Conservation (phyloP, 2,113 vertebrate genomes). For the Psammodynastes pulverulentus region DNA sequence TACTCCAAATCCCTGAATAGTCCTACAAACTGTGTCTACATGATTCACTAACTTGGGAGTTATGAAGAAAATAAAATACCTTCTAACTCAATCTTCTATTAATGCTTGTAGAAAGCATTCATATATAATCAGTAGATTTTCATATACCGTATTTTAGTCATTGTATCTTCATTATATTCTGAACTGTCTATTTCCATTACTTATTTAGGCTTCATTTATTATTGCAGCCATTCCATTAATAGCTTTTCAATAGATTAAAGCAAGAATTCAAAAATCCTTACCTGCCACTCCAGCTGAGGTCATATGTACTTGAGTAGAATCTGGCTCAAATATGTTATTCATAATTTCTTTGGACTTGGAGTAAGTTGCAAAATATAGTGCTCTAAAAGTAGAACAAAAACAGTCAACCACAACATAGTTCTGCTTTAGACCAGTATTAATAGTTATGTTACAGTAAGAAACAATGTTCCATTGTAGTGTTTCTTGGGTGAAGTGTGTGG, state of each 20-base stretch:
- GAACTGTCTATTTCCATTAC: conserved; percentile 1
- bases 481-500: background rate
- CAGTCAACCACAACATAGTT: accelerated
- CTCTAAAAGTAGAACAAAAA: conserved; percentile 74
- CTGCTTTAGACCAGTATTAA: background rate
- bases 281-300: conserved; percentile 94
- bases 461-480: background rate
- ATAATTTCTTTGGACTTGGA: conserved; percentile 92
- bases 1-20: background rate
- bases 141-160: background rate
- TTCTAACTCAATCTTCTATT: background rate
- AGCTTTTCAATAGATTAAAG: conserved; percentile 31
- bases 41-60: background rate
- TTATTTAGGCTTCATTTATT: conserved; percentile 36
- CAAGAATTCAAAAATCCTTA: conserved; percentile 72
- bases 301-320: conserved; percentile 95
- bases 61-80: background rate
- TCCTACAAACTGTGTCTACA: background rate
- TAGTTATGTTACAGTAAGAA: background rate
- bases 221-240: conserved; percentile 29
- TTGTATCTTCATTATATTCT: background rate
- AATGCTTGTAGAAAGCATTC: background rate
- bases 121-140: background rate
- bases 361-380: conserved; percentile 98
- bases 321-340: conserved; percentile 85